phyloP scores from a whole-genome alignment of 2,113 vertebrate genomes.

The Sapajus apella region DNA sequence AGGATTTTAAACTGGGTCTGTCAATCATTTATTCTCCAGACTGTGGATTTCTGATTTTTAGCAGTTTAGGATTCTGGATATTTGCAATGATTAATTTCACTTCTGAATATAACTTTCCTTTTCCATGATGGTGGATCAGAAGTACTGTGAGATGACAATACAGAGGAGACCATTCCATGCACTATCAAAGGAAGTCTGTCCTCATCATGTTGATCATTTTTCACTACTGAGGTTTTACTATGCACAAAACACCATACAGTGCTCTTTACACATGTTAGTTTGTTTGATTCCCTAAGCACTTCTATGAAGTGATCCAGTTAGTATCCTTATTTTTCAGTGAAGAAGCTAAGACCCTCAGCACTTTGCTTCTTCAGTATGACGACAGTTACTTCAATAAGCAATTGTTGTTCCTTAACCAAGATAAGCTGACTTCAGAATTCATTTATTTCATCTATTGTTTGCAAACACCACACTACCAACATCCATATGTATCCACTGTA shows the following conservation, averaged over 20 bases:
- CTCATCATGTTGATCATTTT: not conserved
- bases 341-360: not conserved
- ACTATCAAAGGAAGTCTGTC: not conserved
- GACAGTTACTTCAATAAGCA: too few species aligned
- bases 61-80: not conserved
- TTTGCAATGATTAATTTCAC: not conserved
- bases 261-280: not conserved
- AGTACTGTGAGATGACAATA: not conserved
- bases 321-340: not conserved
- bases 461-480: not conserved
- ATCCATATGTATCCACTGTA: too few species aligned
- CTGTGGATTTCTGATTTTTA: not conserved
- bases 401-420: not conserved
- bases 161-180: not conserved
- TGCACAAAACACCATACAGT: not conserved
- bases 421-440: not conserved
- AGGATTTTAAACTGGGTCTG: not conserved
- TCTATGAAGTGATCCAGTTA: not conserved
- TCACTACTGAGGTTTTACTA: not conserved
- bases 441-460: not conserved
- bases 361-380: too few species aligned
- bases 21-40: not conserved
- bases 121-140: not conserved
- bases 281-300: not conserved
- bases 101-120: not conserved